Conservation (phyloP, 2,797 vertebrate species). For the Chiroxiphia lanceolata region DNA sequence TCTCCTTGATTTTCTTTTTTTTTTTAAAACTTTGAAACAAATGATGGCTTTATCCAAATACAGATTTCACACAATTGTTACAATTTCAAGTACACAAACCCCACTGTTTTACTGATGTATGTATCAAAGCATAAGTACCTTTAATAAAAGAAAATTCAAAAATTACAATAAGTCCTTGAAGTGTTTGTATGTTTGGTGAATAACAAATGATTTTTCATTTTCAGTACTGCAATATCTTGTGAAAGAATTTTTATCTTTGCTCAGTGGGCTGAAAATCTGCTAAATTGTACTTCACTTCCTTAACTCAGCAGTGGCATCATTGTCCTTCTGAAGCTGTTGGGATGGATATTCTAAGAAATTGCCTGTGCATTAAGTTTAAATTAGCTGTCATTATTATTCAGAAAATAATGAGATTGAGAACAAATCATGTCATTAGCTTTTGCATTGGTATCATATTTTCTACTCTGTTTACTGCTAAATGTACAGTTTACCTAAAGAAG, state of each 20-base stretch:
- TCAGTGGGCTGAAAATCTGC: slow-evolving; percentile 41
- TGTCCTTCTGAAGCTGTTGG: slow-evolving; percentile 54
- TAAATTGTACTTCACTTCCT: slow-evolving; percentile 46
- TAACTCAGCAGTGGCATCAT: slow-evolving; percentile 34
- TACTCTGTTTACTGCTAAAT: slow-evolving; percentile 71
- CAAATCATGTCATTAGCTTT: slow-evolving; percentile 61
- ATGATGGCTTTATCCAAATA: not conserved
- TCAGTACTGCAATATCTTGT: not conserved
- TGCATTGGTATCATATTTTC: slow-evolving; percentile 65
- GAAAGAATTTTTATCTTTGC: slow-evolving; percentile 51
- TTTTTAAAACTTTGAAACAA: not conserved
- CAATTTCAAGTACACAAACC: not conserved
- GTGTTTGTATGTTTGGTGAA: not conserved
- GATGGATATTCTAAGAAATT: slow-evolving; percentile 61
- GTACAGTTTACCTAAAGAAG: slow-evolving; percentile 56
- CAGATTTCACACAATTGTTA: not conserved
- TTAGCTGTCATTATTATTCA: slow-evolving; percentile 71
- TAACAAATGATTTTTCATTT: slow-evolving; percentile 51
- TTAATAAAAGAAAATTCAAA: not conserved
- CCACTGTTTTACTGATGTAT: not conserved
- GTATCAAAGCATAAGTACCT: not conserved
- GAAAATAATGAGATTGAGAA: slow-evolving; percentile 62
- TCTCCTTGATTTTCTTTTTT: not conserved
- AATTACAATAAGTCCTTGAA: slow-evolving; percentile 24
- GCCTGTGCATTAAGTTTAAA: slow-evolving; percentile 67